Conservation (phyloP, 2,113 vertebrate genomes). For the Amphiprion percula region DNA sequence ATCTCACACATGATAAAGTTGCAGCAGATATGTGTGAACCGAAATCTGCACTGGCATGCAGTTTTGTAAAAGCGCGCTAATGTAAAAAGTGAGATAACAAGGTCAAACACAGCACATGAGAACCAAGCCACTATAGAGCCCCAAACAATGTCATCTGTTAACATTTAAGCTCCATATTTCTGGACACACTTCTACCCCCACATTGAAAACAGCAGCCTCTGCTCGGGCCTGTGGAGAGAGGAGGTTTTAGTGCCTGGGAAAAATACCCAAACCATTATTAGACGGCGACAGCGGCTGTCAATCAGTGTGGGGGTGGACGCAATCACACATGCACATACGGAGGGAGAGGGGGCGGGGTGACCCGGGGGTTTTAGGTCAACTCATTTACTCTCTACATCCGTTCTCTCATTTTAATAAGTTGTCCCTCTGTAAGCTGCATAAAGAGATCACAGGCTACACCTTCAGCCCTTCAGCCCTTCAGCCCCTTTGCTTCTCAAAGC, state of each 20-base stretch:
- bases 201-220: conserved; percentile 4
- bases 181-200: conserved; percentile 34
- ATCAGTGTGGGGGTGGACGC: conserved; percentile 76
- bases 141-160: conserved; percentile 25
- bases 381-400: conserved; percentile 83
- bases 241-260: conserved; percentile 79
- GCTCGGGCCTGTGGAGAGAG: conserved; percentile 2
- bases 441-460: conserved; percentile 75
- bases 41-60: conserved; percentile 13
- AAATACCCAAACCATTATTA: conserved; percentile 76
- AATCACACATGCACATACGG: conserved; percentile 40
- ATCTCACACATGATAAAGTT: conserved; percentile 39
- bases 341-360: conserved; percentile 67
- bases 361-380: conserved; percentile 87
- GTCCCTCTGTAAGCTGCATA: conserved; percentile 74
- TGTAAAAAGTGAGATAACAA: conserved; percentile 34
- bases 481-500: conserved; percentile 63
- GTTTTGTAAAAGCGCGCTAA: conserved; percentile 27
- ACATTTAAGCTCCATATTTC: conserved; percentile 39
- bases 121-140: background rate
- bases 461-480: conserved; percentile 14
- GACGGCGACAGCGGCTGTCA: conserved; percentile 80
- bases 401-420: conserved; percentile 87
- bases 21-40: background rate
- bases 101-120: conserved; percentile 45